Percentiles rank a stretch among this genome's conserved stretches.
Evolutionary conservation across 2,113 vertebrate genomes (phyloP).

Genomic region (Arenaria interpres): DNA sequence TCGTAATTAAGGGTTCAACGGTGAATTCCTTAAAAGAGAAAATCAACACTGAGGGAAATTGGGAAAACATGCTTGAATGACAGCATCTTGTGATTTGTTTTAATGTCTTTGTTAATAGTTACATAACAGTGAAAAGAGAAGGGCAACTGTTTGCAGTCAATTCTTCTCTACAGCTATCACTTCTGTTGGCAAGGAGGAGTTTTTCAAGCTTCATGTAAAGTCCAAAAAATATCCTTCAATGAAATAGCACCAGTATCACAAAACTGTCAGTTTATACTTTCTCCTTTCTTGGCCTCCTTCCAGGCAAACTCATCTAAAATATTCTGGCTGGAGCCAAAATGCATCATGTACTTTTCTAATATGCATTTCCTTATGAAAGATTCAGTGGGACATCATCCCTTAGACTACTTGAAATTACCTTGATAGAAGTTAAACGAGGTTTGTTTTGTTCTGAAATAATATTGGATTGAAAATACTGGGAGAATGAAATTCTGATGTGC

Average conservation of each 20-base stretch:
- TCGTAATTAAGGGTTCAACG: not conserved
- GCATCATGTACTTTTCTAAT: not conserved
- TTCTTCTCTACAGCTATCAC: not conserved
- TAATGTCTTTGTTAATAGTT: not conserved
- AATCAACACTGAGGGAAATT: not conserved
- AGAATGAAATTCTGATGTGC: not conserved
- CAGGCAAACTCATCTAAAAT: not conserved
- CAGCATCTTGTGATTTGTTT: not conserved
- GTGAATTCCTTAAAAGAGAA: not conserved
- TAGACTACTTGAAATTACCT: not conserved
- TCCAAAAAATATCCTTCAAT: not conserved
- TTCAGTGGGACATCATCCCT: not conserved
- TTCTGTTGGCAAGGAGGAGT: not conserved
- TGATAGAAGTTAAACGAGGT: not conserved
- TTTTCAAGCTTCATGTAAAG: not conserved
- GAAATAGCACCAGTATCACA: not conserved
- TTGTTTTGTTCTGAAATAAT: not conserved
- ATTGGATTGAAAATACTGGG: not conserved
- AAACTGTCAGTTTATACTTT: not conserved
- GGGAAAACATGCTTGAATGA: not conserved
- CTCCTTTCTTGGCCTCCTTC: not conserved
- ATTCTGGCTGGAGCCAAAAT: not conserved
- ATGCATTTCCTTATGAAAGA: not conserved
- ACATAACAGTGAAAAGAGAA: not conserved
- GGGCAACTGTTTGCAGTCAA: not conserved